Percentiles rank a stretch among this genome's conserved stretches.
Evolutionary conservation across 2,113 vertebrate genomes (phyloP).

Genomic region (Oryctolagus cuniculus): mOryCun1.1 NC_091432.1:64274501-64275000

Average conservation of each 20-base stretch:
- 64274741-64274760: not conserved
- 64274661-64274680: not conserved
- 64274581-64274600: not conserved
- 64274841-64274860: not conserved
- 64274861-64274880: not conserved
- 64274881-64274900: not conserved
- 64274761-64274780: not conserved
- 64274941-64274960: not conserved
- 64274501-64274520: no score
- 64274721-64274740: not conserved
- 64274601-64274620: not conserved
- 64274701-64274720: not conserved
- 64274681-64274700: not conserved
- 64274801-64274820: not conserved
- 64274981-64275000: conserved; percentile 39
- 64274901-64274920: not conserved
- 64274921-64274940: not conserved
- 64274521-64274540: no score
- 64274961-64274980: not conserved
- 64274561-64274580: no score
- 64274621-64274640: not conserved
- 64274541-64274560: no score
- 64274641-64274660: not conserved
- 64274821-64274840: not conserved
- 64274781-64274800: no score